Evolutionary conservation across 2,113 vertebrate species (phyloP), one percentile per base, ranked within the genome.

Genomic region (Puntigrus tetrazona): DNA sequence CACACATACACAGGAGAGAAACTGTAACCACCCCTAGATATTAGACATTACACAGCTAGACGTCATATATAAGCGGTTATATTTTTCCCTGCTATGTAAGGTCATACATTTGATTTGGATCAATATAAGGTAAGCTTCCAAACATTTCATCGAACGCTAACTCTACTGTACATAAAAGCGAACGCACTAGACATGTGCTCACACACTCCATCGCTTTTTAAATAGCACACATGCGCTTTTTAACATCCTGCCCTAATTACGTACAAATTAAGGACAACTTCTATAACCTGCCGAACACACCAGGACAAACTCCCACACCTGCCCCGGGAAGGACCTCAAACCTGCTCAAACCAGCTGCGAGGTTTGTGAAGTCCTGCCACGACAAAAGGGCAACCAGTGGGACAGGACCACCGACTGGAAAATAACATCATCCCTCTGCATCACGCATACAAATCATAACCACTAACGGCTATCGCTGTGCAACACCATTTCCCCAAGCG

Each of bases 311-410:
- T 50, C 73, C 27, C n/a, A 31, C 73, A 75, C 43, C 73, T 75
- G 73, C 45, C 50, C 45, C 50, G 31, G 11, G 43, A 47, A 14
- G 73, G 31, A 29, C 45, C 27, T 20, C 73, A 75, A 50, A 75
- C 73, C 73, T 73, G 70, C 59, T 63, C 59, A 63, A 1, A 63
- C 59, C 59, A 34, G 65, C 73, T 75, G 45, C 3, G 16, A 27
- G 73, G 73, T 50, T 50, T 50, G 27, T 75, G 27, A 75, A 47
- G 45, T 50, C 73, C 73, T 50, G 73, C 73, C 73, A 75, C 4
- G 27, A 75, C 45, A 75, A 75, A 75, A 75, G 45, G 73, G 45
- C 73, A 75, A 50, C 45, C 73, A 75, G 73, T 75, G 73, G 73
- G 43, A 75, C 45, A 75, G 14, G 27, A 75, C 73, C 73, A 75